phyloP scores from a whole-genome alignment of 2,888 invertebrate genomes.

The Syritta pipiens region DNA sequence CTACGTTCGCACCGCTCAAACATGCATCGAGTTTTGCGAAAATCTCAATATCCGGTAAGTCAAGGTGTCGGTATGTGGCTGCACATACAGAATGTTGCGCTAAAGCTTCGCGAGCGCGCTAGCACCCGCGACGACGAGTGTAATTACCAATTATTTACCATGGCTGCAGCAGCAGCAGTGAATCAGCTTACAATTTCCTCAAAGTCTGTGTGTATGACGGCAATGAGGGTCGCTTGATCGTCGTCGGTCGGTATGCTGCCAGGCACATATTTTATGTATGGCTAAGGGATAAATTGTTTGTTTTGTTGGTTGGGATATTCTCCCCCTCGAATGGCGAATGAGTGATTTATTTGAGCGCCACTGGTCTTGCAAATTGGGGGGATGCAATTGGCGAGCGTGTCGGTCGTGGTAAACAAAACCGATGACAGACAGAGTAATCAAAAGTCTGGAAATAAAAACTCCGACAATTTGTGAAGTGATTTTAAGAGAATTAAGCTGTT shows the following conservation, averaged over 20 bases:
- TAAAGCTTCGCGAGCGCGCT: constrained; percentile 4
- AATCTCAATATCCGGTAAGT: constrained; percentile 73
- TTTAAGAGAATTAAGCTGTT: no score
- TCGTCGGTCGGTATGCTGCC: constrained; percentile 5
- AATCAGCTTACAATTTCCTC: constrained; percentile 60
- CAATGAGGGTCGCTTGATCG: constrained; percentile 42
- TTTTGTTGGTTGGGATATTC: constrained; percentile 14
- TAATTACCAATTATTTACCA: constrained; percentile 67
- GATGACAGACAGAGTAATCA: no score
- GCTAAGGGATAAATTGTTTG: constrained; percentile 7
- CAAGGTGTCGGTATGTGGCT: constrained; percentile 42
- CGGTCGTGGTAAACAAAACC: no score
- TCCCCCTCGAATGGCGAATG: constrained; percentile 29
- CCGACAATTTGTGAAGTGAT: no score
- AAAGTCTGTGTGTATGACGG: constrained; percentile 44
- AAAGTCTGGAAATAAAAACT: no score
- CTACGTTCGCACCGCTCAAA: constrained; percentile 75
- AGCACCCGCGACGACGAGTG: no score
- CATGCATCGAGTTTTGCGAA: constrained; percentile 77
- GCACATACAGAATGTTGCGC: neutral
- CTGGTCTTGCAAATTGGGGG: neutral
- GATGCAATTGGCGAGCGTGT: no score
- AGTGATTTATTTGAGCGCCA: constrained; percentile 61
- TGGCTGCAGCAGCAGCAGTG: constrained; percentile 27
- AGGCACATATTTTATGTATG: no score